Evolutionary conservation across 2,888 invertebrate genomes (phyloP).

Genomic region (Cenopis cana): DNA sequence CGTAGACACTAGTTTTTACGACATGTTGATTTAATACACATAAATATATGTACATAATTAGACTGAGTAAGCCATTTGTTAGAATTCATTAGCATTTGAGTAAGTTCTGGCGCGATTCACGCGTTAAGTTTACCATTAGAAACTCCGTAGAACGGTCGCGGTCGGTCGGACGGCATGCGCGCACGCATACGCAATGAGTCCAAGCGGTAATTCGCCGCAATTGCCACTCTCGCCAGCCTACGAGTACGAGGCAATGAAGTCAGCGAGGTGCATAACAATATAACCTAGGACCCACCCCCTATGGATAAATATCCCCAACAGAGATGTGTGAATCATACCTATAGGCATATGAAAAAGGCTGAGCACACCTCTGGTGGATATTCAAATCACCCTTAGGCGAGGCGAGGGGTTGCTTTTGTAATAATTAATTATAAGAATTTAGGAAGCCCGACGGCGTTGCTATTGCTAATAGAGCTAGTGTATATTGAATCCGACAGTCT

Average conservation of each 20-base stretch:
- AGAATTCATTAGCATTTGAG: not conserved
- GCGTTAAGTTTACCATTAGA: slow-evolving; percentile 19
- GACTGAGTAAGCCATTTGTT: not conserved
- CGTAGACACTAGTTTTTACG: no score
- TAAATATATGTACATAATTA: not conserved
- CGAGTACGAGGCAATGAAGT: slow-evolving; percentile 11
- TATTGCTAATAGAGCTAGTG: no score
- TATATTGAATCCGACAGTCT: no score
- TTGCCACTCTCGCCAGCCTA: slow-evolving; percentile 27
- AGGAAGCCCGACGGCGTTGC: no score
- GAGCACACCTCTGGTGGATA: no score
- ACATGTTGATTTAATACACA: not conserved
- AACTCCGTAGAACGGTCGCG: slow-evolving; percentile 27
- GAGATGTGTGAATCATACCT: no score
- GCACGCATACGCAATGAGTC: slow-evolving; percentile 41
- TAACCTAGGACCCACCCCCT: not conserved
- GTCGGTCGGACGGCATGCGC: slow-evolving; percentile 34
- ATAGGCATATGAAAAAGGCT: no score
- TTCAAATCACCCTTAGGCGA: no score
- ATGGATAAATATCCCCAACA: no score
- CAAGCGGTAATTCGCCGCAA: slow-evolving; percentile 47
- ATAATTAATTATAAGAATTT: no score
- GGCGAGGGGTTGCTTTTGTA: no score
- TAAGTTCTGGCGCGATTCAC: not conserved
- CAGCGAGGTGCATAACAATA: not conserved